phyloP scores from a whole-genome alignment of 1,140 invertebrate species.

The Heliconius melpomene region DNA sequence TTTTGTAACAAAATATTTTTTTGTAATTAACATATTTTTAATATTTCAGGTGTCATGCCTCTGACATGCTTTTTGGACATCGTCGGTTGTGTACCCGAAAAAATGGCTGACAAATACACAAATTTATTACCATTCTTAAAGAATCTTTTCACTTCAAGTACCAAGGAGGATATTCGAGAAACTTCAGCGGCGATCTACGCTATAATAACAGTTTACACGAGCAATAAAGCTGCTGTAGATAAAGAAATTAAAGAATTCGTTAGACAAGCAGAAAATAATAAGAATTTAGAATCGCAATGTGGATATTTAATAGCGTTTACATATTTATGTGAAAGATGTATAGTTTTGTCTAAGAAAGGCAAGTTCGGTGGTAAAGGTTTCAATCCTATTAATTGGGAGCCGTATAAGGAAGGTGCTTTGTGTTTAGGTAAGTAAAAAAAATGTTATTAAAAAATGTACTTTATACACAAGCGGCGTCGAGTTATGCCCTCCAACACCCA shows the following conservation, averaged over 20 bases:
- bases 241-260: constrained; percentile 82
- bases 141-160: constrained; percentile 84
- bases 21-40: background rate
- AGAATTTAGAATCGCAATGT: constrained; percentile 87
- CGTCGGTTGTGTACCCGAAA: constrained; percentile 85
- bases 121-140: constrained; percentile 84
- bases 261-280: constrained; percentile 76
- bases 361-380: constrained; percentile 74
- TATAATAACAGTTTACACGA: constrained; percentile 82
- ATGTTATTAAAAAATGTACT: too few species aligned
- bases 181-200: constrained; percentile 86
- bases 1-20: background rate
- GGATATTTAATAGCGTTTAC: constrained; percentile 86
- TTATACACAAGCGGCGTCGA: background rate
- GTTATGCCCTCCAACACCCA: too few species aligned
- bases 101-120: constrained; percentile 82
- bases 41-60: constrained; percentile 81
- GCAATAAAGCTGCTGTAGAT: constrained; percentile 81
- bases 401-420: constrained; percentile 81
- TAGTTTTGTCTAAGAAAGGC: constrained; percentile 76
- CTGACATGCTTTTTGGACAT: constrained; percentile 88
- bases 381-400: constrained; percentile 77
- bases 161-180: constrained; percentile 88
- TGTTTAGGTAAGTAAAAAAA: constrained; percentile 81
- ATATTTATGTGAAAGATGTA: constrained; percentile 85